phyloP scores from a whole-genome alignment of 2,888 invertebrate species.

The Dolichopus griseipennis region DNA sequence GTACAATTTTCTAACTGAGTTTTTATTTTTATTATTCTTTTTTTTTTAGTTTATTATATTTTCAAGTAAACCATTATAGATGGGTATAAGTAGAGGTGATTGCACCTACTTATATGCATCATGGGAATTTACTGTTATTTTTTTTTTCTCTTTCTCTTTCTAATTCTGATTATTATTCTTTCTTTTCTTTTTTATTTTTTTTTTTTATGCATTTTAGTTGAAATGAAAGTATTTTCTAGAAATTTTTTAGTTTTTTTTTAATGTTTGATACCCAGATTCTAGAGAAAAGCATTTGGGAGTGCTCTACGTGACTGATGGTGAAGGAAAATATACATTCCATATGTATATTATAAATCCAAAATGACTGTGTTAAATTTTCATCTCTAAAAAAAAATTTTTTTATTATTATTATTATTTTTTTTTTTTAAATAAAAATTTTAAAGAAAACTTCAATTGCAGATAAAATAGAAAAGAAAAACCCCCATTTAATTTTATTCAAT shows the following conservation, averaged over 20 bases:
- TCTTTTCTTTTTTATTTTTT: too few species aligned
- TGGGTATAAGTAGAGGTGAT: background rate
- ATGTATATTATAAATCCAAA: background rate
- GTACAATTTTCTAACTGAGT: too few species aligned
- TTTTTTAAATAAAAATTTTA: background rate
- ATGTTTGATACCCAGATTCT: background rate
- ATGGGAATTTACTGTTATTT: background rate
- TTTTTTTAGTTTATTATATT: too few species aligned
- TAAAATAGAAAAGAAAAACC: background rate
- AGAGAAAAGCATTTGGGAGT: background rate
- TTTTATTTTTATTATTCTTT: too few species aligned
- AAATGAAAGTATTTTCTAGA: too few species aligned
- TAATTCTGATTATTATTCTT: too few species aligned
- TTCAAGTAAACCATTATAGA: too few species aligned
- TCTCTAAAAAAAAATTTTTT: background rate
- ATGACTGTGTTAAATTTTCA: background rate
- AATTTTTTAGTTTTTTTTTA: background rate
- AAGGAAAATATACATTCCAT: background rate
- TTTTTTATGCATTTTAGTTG: too few species aligned
- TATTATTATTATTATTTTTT: too few species aligned
- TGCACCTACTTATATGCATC: background rate
- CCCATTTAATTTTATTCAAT: background rate
- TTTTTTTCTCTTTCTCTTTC: too few species aligned
- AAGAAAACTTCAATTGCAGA: background rate
- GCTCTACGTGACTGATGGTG: background rate